Conservation (phyloP, 2,797 vertebrate species). For the Onychomys arenicola region DNA sequence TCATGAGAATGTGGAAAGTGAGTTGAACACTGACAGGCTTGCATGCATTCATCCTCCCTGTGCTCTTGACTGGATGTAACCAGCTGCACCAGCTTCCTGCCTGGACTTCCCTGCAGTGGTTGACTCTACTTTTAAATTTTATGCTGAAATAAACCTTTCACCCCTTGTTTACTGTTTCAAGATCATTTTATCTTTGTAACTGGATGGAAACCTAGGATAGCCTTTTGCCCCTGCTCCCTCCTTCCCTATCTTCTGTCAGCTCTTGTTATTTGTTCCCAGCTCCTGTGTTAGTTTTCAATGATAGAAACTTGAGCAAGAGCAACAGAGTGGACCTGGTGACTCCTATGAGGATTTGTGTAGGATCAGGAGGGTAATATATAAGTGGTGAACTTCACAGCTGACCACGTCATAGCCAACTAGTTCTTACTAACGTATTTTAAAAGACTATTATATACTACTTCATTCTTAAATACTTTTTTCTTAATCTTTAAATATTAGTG, state of each 20-base stretch:
- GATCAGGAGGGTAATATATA: neutral
- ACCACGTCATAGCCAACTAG: neutral
- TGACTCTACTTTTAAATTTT: neutral
- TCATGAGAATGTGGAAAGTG: neutral
- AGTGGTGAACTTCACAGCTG: neutral
- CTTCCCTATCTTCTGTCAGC: neutral
- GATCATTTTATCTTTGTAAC: too few relatives aligned
- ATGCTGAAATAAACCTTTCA: accelerated
- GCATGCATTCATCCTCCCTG: neutral
- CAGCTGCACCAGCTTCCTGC: neutral
- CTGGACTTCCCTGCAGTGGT: neutral
- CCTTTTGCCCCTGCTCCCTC: neutral
- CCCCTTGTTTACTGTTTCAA: neutral
- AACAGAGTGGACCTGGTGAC: neutral
- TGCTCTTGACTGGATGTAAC: too few relatives aligned
- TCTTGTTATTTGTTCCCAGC: neutral
- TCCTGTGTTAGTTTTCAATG: neutral
- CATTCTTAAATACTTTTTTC: neutral
- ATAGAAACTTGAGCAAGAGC: neutral
- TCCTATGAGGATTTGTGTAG: neutral
- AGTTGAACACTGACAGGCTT: neutral
- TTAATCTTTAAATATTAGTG: neutral
- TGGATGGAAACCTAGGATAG: neutral
- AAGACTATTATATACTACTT: neutral
- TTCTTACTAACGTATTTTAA: neutral